Percentiles rank a stretch among this genome's conserved stretches.
Evolutionary conservation across 2,888 invertebrate species (phyloP).

Genomic region (Drosophila mulleri): DNA sequence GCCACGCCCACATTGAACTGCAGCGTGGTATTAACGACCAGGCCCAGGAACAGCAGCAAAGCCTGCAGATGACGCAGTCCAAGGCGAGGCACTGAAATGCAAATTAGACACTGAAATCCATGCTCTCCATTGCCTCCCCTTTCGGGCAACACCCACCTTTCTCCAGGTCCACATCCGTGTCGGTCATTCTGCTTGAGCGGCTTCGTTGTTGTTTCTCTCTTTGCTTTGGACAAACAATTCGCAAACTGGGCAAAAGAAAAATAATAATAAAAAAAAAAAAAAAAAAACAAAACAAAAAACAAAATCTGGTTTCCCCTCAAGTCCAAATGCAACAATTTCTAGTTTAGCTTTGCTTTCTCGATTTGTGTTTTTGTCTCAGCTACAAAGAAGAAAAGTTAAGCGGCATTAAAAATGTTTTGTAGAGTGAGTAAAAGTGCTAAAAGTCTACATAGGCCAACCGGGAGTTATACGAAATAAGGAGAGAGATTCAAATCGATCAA

Average conservation of each 20-base stretch:
- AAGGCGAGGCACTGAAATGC: constrained; percentile 69
- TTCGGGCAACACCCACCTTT: constrained; percentile 30
- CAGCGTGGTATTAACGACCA: constrained; percentile 88
- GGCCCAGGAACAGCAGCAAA: constrained; percentile 87
- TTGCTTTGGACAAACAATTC: background rate
- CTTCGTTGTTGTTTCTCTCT: background rate
- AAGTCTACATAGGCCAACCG: background rate
- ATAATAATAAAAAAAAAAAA: background rate
- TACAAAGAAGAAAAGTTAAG: background rate
- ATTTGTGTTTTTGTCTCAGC: background rate
- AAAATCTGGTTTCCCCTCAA: background rate
- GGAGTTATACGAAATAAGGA: background rate
- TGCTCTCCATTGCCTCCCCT: background rate
- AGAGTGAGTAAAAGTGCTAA: background rate
- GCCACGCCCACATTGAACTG: constrained; percentile 90
- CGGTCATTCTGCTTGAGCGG: constrained; percentile 23
- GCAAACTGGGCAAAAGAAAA: background rate
- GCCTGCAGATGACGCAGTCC: constrained; percentile 89
- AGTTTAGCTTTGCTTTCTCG: background rate
- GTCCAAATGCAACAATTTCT: constrained; percentile 5
- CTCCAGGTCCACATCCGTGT: constrained; percentile 42
- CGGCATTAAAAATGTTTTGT: background rate
- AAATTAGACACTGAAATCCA: constrained; percentile 38
- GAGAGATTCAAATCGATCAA: background rate
- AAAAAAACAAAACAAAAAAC: background rate